Conservation (phyloP, 2,113 vertebrate species). For the Empidonax alnorum region DNA sequence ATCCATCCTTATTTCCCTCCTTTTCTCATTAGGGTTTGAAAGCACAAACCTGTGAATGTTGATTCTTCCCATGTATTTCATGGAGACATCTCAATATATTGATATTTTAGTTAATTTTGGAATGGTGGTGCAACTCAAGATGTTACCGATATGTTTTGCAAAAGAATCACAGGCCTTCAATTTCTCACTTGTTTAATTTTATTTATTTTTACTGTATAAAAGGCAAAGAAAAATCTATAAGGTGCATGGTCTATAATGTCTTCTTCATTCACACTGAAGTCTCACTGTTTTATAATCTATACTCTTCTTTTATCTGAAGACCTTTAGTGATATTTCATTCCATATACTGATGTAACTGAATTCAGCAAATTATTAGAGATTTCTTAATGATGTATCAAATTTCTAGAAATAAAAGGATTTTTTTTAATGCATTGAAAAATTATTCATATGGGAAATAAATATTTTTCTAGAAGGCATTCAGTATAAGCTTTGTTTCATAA, state of each 20-base stretch:
- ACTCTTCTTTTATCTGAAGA: background rate
- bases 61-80: background rate
- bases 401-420: background rate
- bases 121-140: background rate
- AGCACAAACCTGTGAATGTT: background rate
- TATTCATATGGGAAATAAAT: background rate
- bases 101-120: background rate
- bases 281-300: background rate
- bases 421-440: background rate
- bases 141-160: background rate
- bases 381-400: background rate
- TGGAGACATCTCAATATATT: background rate
- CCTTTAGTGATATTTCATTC: background rate
- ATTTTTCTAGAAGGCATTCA: background rate
- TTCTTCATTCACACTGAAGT: background rate
- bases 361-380: background rate
- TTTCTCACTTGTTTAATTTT: background rate
- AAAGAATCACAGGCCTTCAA: background rate
- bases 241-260: background rate
- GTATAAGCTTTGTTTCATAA: background rate
- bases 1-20: accelerated
- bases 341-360: background rate
- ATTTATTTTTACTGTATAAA: background rate
- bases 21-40: background rate
- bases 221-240: background rate